phyloP scores from a whole-genome alignment of 2,113 vertebrate species.

The Osmerus eperlanus region DNA sequence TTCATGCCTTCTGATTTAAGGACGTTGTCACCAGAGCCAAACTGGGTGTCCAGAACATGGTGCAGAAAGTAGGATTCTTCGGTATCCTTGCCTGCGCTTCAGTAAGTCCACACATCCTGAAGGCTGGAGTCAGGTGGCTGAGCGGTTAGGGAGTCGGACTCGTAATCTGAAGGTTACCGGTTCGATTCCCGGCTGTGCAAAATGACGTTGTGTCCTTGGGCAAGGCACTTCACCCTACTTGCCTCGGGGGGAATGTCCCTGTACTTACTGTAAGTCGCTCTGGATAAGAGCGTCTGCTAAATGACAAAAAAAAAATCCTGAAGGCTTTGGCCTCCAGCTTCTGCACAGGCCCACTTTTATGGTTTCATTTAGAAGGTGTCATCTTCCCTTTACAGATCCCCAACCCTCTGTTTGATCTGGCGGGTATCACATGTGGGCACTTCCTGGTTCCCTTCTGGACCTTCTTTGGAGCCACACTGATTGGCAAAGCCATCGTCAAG shows the following conservation, averaged over 20 bases:
- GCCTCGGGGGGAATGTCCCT: too few species aligned
- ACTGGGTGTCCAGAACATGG: slow-evolving; percentile 91
- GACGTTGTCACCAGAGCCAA: slow-evolving; percentile 93
- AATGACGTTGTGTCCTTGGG: too few species aligned
- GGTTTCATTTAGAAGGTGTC: not conserved
- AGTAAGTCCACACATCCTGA: slow-evolving; percentile 72
- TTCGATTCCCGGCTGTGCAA: too few species aligned
- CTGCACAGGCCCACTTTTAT: not conserved
- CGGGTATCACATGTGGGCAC: slow-evolving; percentile 97
- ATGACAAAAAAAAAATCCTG: too few species aligned
- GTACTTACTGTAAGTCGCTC: too few species aligned
- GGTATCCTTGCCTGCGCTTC: slow-evolving; percentile 97
- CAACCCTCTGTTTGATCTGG: slow-evolving; percentile 96
- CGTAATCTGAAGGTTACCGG: too few species aligned
- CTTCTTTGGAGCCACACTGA: slow-evolving; percentile 97
- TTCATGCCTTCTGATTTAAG: slow-evolving; percentile 59
- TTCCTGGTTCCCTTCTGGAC: slow-evolving; percentile 99
- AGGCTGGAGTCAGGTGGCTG: not conserved
- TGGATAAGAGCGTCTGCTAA: too few species aligned
- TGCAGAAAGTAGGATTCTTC: slow-evolving; percentile 98
- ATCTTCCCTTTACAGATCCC: slow-evolving; percentile 79
- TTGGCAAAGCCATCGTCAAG: slow-evolving; percentile 97
- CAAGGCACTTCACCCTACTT: too few species aligned
- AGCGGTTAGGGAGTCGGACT: too few species aligned
- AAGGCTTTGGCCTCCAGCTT: too few species aligned